Conservation (phyloP, 2,113 vertebrate species). For the Ailuropoda melanoleuca region DNA sequence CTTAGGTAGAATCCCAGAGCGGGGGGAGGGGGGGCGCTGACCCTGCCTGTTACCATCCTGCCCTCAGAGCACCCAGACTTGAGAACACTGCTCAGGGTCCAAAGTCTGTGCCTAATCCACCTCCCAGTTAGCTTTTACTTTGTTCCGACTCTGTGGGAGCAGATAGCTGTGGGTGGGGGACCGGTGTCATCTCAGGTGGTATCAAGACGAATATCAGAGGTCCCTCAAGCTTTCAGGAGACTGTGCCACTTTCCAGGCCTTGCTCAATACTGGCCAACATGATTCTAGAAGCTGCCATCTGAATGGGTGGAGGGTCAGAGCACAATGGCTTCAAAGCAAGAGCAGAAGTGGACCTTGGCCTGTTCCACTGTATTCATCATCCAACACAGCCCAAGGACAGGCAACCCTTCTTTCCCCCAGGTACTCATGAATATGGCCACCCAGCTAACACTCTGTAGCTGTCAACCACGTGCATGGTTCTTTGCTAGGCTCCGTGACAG, state of each 20-base stretch:
- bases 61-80: background rate
- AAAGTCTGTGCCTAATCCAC: background rate
- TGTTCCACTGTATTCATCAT: background rate
- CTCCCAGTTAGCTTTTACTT: background rate
- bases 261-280: background rate
- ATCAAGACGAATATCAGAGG: background rate
- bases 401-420: background rate
- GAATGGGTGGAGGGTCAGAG: background rate
- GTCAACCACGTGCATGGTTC: fast-evolving
- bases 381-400: fast-evolving
- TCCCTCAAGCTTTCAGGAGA: background rate
- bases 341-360: background rate
- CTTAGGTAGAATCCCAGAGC: background rate
- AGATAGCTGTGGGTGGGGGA: background rate
- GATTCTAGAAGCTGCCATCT: background rate
- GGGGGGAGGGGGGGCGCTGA: background rate
- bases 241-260: background rate
- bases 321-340: background rate
- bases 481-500: background rate
- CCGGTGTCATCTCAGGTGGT: background rate
- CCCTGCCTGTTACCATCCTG: fast-evolving
- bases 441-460: background rate
- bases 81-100: background rate
- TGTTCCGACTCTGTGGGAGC: background rate
- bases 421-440: fast-evolving